Conservation (phyloP, 2,113 vertebrate genomes). For the Epinephelus lanceolatus region DNA sequence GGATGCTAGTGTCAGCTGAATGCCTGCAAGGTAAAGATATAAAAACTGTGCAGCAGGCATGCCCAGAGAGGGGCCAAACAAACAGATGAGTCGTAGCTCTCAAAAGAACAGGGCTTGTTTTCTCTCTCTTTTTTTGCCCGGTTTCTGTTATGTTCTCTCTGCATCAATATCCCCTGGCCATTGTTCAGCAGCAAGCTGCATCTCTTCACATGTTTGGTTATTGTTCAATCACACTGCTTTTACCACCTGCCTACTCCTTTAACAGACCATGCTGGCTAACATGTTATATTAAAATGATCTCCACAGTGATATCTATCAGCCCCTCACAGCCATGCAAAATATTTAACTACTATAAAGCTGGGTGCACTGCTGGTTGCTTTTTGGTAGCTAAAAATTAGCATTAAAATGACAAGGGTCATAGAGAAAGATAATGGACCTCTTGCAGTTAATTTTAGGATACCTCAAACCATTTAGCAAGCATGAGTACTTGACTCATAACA, state of each 20-base stretch:
- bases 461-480: constrained; percentile 31
- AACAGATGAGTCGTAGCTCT: constrained; percentile 41
- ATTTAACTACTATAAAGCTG: background rate
- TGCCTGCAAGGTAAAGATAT: constrained; percentile 39
- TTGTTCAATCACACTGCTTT: constrained; percentile 50
- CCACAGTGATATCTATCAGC: constrained; percentile 24
- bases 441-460: constrained; percentile 34
- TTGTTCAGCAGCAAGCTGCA: constrained; percentile 48
- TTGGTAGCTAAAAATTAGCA: constrained; percentile 4
- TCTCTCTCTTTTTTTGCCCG: background rate
- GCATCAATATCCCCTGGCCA: constrained; percentile 22
- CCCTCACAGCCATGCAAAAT: background rate
- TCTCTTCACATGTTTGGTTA: constrained; percentile 55
- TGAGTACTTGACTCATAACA: constrained; percentile 16
- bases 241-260: constrained; percentile 62
- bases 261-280: constrained; percentile 24
- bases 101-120: constrained; percentile 15
- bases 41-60: constrained; percentile 5
- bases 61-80: constrained; percentile 34
- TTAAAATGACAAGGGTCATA: constrained; percentile 34
- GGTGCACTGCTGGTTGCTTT: constrained; percentile 6
- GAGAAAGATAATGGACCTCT: constrained; percentile 43
- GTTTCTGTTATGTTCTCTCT: constrained; percentile 16
- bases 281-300: constrained; percentile 36
- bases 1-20: constrained; percentile 20